phyloP scores from a whole-genome alignment of 2,113 vertebrate genomes.

The Sminthopsis crassicaudata region DNA sequence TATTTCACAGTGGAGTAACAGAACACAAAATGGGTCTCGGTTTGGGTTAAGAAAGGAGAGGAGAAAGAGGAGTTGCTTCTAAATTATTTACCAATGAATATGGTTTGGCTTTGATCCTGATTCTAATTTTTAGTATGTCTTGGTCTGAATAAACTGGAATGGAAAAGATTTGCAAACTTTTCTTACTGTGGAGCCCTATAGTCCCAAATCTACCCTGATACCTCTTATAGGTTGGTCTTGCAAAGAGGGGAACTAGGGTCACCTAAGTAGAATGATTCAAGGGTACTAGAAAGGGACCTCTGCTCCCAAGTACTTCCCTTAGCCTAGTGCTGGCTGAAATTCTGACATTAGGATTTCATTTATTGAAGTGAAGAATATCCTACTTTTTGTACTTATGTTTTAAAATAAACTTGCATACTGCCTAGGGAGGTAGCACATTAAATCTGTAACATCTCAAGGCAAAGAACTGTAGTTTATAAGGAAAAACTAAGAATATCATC shows the following conservation, averaged over 20 bases:
- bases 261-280: slow-evolving; percentile 47
- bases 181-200: slow-evolving; percentile 26
- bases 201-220: neutral
- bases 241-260: neutral
- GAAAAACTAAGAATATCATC: neutral
- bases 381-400: slow-evolving; percentile 17
- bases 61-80: slow-evolving; percentile 51
- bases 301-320: neutral
- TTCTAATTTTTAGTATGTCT: slow-evolving; percentile 66
- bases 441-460: slow-evolving; percentile 20
- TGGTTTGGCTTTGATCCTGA: slow-evolving; percentile 64
- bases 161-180: slow-evolving; percentile 53
- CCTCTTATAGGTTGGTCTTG: slow-evolving; percentile 30
- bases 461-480: neutral
- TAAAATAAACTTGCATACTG: neutral
- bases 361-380: slow-evolving; percentile 8
- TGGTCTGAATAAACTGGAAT: slow-evolving; percentile 50
- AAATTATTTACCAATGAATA: slow-evolving; percentile 70
- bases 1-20: slow-evolving; percentile 74
- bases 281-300: neutral
- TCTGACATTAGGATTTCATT: neutral
- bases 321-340: neutral
- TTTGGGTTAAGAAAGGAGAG: slow-evolving; percentile 67
- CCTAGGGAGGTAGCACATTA: neutral
- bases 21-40: slow-evolving; percentile 75